phyloP scores from a whole-genome alignment of 2,888 invertebrate genomes.

The Arrhopalites spinosus region DNA sequence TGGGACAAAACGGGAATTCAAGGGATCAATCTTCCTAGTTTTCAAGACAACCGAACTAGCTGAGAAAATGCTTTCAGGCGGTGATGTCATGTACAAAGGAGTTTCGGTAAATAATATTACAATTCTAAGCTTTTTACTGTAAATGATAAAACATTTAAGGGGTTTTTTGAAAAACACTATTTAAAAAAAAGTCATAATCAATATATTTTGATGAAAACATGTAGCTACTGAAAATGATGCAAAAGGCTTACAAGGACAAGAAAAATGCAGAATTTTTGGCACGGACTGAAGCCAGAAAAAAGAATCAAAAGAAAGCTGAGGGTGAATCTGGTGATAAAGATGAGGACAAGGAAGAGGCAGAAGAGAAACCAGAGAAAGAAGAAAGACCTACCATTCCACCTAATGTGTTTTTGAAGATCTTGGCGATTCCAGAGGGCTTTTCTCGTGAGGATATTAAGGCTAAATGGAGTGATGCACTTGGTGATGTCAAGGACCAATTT shows the following conservation, averaged over 20 bases:
- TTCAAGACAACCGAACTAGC: constrained; percentile 77
- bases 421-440: constrained; percentile 67
- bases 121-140: too few relatives aligned
- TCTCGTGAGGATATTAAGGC: constrained; percentile 74
- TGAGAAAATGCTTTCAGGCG: constrained; percentile 56
- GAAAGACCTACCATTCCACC: constrained; percentile 64
- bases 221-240: constrained; percentile 62
- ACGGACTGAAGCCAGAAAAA: constrained; percentile 54
- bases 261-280: constrained; percentile 58
- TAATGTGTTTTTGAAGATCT: constrained; percentile 75
- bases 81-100: too few relatives aligned
- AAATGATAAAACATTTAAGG: too few relatives aligned
- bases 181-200: too few relatives aligned
- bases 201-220: constrained; percentile 28
- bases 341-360: constrained; percentile 34
- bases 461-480: constrained; percentile 66
- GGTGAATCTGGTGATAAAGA: constrained; percentile 11
- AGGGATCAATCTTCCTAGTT: constrained; percentile 90
- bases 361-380: constrained; percentile 61
- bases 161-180: too few relatives aligned
- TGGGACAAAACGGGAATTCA: constrained; percentile 63
- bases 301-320: constrained; percentile 49
- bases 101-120: constrained; percentile 26
- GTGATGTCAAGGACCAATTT: constrained; percentile 63
- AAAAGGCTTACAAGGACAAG: constrained; percentile 57